Evolutionary conservation across 2,113 vertebrate genomes (phyloP), one percentile per base, ranked within the genome.

Genomic region (Takifugu flavidus): DNA sequence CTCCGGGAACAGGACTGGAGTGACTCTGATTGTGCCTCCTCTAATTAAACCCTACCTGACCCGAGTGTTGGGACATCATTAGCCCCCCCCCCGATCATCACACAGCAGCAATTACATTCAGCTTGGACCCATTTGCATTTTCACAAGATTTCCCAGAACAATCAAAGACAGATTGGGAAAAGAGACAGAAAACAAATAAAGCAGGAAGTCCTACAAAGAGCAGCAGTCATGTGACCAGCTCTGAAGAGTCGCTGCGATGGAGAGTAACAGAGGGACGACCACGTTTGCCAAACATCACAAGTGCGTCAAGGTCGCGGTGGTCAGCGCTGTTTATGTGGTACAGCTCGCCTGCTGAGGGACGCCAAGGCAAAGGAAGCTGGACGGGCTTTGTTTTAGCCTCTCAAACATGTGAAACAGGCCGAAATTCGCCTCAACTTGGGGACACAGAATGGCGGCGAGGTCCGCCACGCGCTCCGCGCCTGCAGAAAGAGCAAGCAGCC

Each of bases 41-140:
- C 94, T 94, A 94, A 96, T 96, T 97, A 96, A 97, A 94, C 94
- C 92, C 91, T 89, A 91, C 92, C 93, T 97, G 94, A 95, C 94
- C 95, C 92, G 82, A 88, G 92, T 94, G 94, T 95, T 95, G 93
- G 92, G 92, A 94, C 94, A 94, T 94, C 93, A 94, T 95, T 96
- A 94, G 93, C 95, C 94, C 93, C 91, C 90, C 91, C 92, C 89
- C 87, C 93, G 94, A 93, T 92, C 91, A 93, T 92, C 91, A 90
- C 91, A 91, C 89, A 91, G 89, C 93, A 93, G 92, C 91, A 92
- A 94, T 95, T 94, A 94, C 91, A 89, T 93, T 94, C 90, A 90
- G 87, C 93, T 95, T 94, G 90, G 89, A 84, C 84, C 89, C 87
- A 91, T 93, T 94, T 93, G 90, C 91, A 89, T 93, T 92, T 34